Conservation (phyloP, 2,797 vertebrate genomes). For the Gymnoscopelus microlampas region DNA sequence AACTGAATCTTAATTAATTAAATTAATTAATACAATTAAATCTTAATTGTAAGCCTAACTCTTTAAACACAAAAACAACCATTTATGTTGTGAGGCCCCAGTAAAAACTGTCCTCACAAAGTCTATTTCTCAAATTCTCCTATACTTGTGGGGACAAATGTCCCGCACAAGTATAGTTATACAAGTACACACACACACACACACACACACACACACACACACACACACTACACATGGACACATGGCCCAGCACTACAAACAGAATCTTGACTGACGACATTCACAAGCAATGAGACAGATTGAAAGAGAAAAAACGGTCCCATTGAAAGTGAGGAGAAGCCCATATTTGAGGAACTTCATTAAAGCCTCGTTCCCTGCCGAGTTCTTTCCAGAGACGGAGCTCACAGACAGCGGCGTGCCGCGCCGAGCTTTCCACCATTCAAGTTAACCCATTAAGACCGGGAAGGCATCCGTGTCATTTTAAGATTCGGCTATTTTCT, state of each 20-base stretch:
- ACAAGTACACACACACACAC: not conserved
- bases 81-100: no score
- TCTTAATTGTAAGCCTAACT: no score
- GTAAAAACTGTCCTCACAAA: no score
- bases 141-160: no score
- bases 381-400: constrained; percentile 75
- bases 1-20: no score
- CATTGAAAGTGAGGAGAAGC: constrained; percentile 65
- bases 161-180: not conserved
- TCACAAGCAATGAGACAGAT: constrained; percentile 61
- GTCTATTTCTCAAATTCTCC: no score
- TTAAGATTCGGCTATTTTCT: no score
- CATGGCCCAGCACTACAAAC: constrained; percentile 41
- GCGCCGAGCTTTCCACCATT: constrained; percentile 57
- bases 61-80: no score
- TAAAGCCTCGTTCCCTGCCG: constrained; percentile 72
- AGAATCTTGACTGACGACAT: constrained; percentile 54
- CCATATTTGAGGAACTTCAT: constrained; percentile 78
- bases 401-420: constrained; percentile 67
- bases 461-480: no score
- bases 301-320: constrained; percentile 59
- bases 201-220: not conserved
- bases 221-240: constrained; percentile 9
- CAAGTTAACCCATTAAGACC: constrained; percentile 42
- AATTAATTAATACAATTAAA: no score